Evolutionary conservation across 2,113 vertebrate species (phyloP).

Genomic region (Lagopus muta): DNA sequence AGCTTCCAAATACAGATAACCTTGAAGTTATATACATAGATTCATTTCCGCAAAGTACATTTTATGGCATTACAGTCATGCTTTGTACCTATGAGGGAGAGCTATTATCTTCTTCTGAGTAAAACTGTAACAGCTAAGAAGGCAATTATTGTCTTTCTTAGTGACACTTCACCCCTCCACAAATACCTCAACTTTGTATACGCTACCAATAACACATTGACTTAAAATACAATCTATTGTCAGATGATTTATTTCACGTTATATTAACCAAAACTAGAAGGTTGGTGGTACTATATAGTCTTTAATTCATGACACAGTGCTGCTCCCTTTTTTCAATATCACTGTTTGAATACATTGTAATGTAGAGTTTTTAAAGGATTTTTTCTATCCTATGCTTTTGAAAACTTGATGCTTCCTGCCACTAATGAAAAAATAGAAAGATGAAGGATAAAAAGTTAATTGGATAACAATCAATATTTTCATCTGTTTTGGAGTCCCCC

Average conservation of each 20-base stretch:
- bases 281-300: rapidly evolving
- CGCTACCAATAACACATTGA: background rate
- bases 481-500: background rate
- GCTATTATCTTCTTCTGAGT: background rate
- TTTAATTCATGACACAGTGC: background rate
- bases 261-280: background rate
- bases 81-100: background rate
- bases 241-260: background rate
- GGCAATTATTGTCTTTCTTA: background rate
- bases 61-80: background rate
- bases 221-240: background rate
- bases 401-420: background rate
- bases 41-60: background rate
- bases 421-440: background rate
- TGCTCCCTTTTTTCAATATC: background rate
- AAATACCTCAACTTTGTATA: background rate
- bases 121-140: background rate
- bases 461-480: background rate
- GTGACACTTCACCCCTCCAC: background rate
- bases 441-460: background rate
- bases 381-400: background rate
- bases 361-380: background rate
- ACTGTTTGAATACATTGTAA: background rate
- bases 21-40: background rate
- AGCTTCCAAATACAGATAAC: background rate